Conservation (phyloP, 2,888 invertebrate genomes). For the Sphaeridia pumilis region DNA sequence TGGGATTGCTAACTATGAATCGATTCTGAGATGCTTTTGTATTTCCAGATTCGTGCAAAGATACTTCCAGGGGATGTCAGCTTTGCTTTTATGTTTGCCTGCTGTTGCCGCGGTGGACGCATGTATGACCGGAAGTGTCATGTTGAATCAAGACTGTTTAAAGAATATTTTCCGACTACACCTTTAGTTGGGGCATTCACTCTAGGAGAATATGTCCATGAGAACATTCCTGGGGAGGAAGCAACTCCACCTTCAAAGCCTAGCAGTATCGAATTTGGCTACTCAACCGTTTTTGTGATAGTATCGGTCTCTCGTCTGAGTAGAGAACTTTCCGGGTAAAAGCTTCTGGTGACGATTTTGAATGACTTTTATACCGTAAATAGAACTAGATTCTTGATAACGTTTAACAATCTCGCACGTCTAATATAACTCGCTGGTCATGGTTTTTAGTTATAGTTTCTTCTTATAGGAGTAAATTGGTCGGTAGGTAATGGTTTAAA, state of each 20-base stretch:
- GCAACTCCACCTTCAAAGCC: conserved; percentile 1
- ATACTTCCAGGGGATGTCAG: conserved; percentile 19
- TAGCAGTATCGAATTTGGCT: conserved; percentile 21
- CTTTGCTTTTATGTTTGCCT: conserved; percentile 34
- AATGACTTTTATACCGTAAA: too few species aligned
- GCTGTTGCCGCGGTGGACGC: conserved; percentile 25
- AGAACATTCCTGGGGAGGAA: conserved; percentile 14
- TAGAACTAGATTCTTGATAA: too few species aligned
- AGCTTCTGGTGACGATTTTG: too few species aligned
- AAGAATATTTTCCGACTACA: conserved; percentile 27
- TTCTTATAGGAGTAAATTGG: too few species aligned
- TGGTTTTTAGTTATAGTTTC: too few species aligned
- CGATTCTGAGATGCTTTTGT: neutral
- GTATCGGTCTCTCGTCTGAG: too few species aligned
- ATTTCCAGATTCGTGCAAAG: too few species aligned
- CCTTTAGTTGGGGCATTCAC: conserved; percentile 27
- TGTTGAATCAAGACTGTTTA: conserved; percentile 27
- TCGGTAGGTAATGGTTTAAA: too few species aligned
- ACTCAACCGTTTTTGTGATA: conserved; percentile 27
- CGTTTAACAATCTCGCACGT: too few species aligned
- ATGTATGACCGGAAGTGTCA: conserved; percentile 22
- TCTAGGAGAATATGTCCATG: conserved; percentile 25
- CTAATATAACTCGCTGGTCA: too few species aligned
- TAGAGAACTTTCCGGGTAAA: too few species aligned
- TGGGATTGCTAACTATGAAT: neutral